These are phyloP conservation scores for Indicator indicator DNA, from an alignment of 2,113 vertebrate species.

Conservation along the genomic window DNA sequence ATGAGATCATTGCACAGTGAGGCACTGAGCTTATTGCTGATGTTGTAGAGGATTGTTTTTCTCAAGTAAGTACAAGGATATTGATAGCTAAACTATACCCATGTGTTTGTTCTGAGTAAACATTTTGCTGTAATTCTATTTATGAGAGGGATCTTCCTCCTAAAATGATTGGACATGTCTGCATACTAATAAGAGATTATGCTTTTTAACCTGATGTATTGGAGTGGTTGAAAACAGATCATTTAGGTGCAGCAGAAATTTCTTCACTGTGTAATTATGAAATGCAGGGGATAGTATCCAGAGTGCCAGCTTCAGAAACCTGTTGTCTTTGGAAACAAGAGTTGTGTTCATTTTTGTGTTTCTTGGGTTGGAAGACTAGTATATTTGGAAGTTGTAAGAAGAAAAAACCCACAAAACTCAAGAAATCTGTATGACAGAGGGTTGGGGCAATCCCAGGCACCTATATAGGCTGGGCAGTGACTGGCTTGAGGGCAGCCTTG, in stretches of 20 bases:
- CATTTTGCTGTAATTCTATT: conserved; percentile 19
- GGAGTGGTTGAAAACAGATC: neutral
- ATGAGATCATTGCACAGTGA: neutral
- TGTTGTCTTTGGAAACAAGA: neutral
- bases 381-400: neutral
- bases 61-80: neutral
- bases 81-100: neutral
- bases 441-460: neutral
- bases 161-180: neutral
- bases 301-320: neutral
- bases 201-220: neutral
- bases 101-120: conserved; percentile 24
- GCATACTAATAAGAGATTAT: neutral
- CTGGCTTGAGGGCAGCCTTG: too few species aligned
- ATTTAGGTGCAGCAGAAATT: neutral
- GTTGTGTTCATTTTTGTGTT: neutral
- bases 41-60: neutral
- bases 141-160: neutral
- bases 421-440: neutral
- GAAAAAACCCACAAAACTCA: neutral
- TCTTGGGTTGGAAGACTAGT: neutral
- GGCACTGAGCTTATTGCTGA: neutral
- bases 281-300: neutral
- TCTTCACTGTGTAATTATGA: neutral
- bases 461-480: too few species aligned